Evolutionary conservation across 2,797 vertebrate species (phyloP).

Genomic region (Leucoraja ocellata): DNA sequence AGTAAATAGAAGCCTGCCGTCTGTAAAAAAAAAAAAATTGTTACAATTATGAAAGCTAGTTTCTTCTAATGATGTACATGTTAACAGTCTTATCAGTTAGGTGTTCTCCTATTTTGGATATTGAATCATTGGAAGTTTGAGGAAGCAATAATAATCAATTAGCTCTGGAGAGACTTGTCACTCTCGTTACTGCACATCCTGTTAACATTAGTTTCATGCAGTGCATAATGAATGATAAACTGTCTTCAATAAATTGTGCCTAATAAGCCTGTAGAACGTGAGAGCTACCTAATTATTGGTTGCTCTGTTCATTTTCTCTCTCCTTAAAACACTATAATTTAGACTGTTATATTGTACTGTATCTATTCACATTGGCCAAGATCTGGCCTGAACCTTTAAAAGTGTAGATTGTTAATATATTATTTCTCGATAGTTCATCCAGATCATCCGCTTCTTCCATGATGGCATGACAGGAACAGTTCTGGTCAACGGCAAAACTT

Average conservation of each 20-base stretch:
- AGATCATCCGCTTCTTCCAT: too few relatives aligned
- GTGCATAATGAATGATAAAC: conserved; percentile 28
- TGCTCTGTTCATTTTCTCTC: background rate
- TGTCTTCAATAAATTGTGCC: background rate
- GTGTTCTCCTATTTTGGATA: background rate
- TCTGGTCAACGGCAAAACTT: too few relatives aligned
- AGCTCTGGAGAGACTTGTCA: conserved; percentile 9
- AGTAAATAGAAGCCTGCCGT: background rate
- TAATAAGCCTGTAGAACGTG: conserved; percentile 1
- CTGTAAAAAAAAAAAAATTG: background rate
- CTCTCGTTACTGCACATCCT: background rate
- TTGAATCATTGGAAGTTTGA: background rate
- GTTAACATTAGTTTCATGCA: background rate
- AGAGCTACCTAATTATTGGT: background rate
- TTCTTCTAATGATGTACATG: background rate
- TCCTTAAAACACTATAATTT: background rate
- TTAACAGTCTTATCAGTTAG: conserved; percentile 15
- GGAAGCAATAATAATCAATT: conserved; percentile 24
- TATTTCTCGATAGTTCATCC: background rate
- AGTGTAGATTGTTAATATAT: background rate
- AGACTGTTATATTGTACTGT: background rate
- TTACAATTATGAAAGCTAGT: background rate
- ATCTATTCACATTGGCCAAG: background rate
- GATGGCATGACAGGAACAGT: too few relatives aligned
- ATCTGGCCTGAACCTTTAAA: background rate